Percentiles rank a stretch among this genome's conserved stretches.
These are phyloP conservation scores for Helicolenus hilgendorfi DNA, from an alignment of 2,797 vertebrate genomes.

Conservation along the genomic window DNA sequence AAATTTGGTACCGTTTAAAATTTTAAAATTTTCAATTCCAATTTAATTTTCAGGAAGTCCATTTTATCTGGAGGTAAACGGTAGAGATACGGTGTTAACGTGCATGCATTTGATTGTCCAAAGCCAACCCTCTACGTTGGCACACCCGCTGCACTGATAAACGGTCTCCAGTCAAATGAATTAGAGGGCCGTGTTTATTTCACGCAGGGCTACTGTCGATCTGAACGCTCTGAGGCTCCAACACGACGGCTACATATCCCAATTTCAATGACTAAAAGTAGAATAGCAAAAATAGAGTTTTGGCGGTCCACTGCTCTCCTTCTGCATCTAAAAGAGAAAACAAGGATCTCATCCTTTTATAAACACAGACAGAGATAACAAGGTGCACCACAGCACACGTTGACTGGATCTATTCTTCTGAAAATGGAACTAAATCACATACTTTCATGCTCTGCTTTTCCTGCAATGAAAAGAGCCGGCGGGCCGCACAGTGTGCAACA, in stretches of 20 bases:
- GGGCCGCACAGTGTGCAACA: conserved; percentile 10
- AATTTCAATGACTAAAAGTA: neutral
- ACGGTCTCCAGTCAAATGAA: neutral
- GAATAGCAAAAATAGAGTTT: neutral
- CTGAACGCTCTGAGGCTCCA: neutral
- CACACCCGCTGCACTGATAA: neutral
- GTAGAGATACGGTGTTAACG: neutral
- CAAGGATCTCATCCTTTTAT: neutral
- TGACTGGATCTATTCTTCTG: conserved; percentile 14
- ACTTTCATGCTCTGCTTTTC: conserved; percentile 27
- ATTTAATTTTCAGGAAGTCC: neutral
- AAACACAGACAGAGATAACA: conserved; percentile 10
- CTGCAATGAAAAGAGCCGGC: conserved; percentile 25
- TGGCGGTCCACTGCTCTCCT: neutral
- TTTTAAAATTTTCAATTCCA: neutral
- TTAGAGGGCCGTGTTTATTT: neutral
- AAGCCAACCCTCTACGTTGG: neutral
- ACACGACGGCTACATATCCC: neutral
- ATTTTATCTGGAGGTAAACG: neutral
- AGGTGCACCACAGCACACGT: neutral
- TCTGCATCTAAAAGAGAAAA: neutral
- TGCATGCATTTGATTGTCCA: neutral
- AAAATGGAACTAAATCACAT: conserved; percentile 14
- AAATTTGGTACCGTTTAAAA: neutral
- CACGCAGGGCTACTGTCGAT: neutral